Base-by-base conservation (phyloP, 2,797 vertebrate species). In the Chanos chanos region DNA sequence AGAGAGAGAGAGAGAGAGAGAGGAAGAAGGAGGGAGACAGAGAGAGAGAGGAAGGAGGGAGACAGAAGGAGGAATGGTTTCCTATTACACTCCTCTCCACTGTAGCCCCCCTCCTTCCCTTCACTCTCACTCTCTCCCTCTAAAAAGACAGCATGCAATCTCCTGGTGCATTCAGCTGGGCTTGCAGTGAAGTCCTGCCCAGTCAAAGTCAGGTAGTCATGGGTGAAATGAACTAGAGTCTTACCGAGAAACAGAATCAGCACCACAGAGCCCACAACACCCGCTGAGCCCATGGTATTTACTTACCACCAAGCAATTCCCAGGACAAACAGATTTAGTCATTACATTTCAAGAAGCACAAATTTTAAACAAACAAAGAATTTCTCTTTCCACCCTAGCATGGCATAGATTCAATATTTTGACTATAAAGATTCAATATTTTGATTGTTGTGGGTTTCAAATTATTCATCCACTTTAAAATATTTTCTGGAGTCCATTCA, bases 41-140 rank as follows among this genome's bases (percentile, higher is more conserved):
- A 61, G 80, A 61, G 72, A 39, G 65, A 79, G 77, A 66, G 63
- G 61, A 51, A 81, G 76, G 60, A 40, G 55, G 49, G 30, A 30
- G n/a, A 33, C 52, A 82, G 70, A 83, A 82, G 77, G 81, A 82
- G 78, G 77, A 77, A 74, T 78, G 84, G 90, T 89, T 85, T 90
- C 87, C 83, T 84, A 78, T 90, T 90, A 87, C 89, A 86, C 73
- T 77, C 52, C 55, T 55, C 84, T 83, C 67, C 73, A 71, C 81
- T 73, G 68, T 63, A 75, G 73, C 71, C 65, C 73, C 66, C 80
- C 78, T 58, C 72, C 77, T 53, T 18, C 36, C 56, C 36, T 71
- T 43, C 54, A 31, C 59, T 30, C 49, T 15, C 51, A 48, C 49
- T 27, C 37, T 37, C 61, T 55, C 60, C 41, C 31, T 49, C 48